Base-by-base conservation (phyloP, 2,888 invertebrate genomes). In the Anthoptus insignis region DNA sequence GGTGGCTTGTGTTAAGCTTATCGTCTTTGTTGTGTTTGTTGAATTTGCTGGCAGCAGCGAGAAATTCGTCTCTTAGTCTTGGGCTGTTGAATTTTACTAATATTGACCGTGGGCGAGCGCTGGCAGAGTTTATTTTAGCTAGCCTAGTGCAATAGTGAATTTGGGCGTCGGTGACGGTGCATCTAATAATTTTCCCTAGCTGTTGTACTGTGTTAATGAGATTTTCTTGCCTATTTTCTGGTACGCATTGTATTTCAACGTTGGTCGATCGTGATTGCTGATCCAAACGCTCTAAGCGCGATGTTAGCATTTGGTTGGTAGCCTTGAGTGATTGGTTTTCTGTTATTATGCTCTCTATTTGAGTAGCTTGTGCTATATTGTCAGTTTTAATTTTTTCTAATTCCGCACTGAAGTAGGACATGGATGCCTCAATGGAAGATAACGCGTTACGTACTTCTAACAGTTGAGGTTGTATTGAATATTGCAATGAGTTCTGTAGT, bases 11-110 rank as follows among this genome's bases (percentile, higher is more conserved):
- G 21, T 60, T 52, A 1, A 60, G 53, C n/a, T 60, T 60, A 2
- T 60, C 42, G 7, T 53, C 49, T 29, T 22, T 13, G n/a, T 60
- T 22, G 6, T 39, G 22, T 16, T 54, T 63, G 21, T 63, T 63
- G 24, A 34, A 63, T 4, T 54, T 29, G 13, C 42, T 54, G 2
- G 29, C 24, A 45, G 37, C 53, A 11, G 61, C 61, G 21, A 63
- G 19, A 16, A 54, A 54, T 3, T 29, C 29, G 45, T 63, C 54
- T 3, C 61, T 39, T 2, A 21, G 29, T 2, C 54, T 32, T 47
- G 47, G 54, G 11, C 37, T 45, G 6, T 16, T 32, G 21, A 63
- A 63, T 21, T 63, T 47, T 21, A 54, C 54, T 8, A 63, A 3
- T 11, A 61, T 37, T 16, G 61, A 61, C 1, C 61, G 53, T 3